These are phyloP conservation scores for Tigriopus japonicus DNA, from an alignment of 1,140 invertebrate species.

Conservation along the genomic window DNA sequence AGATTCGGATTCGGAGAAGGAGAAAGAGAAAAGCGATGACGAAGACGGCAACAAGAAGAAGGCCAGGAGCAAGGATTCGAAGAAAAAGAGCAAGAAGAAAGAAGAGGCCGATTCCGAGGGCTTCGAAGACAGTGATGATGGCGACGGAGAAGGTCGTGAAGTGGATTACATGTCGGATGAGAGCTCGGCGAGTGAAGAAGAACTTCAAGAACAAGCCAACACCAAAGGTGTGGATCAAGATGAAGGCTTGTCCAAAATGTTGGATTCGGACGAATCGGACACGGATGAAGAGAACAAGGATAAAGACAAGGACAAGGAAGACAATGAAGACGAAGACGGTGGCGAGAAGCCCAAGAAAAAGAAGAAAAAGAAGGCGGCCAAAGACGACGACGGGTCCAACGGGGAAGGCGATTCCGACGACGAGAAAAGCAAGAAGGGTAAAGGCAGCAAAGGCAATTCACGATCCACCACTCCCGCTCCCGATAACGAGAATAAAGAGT, in stretches of 20 bases:
- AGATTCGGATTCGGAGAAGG: slow-evolving; percentile 32
- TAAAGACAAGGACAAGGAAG: slow-evolving; percentile 26
- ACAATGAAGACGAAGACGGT: slow-evolving; percentile 31
- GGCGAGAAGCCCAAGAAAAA: slow-evolving; percentile 36
- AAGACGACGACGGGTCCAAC: neutral
- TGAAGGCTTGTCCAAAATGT: slow-evolving; percentile 60
- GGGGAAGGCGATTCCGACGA: too few relatives aligned
- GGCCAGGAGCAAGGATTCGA: slow-evolving; percentile 27
- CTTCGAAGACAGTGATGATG: slow-evolving; percentile 87
- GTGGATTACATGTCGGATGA: slow-evolving; percentile 34
- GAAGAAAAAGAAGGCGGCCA: slow-evolving; percentile 19
- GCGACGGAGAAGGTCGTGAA: slow-evolving; percentile 82
- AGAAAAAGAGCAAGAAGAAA: slow-evolving; percentile 52
- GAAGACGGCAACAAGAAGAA: slow-evolving; percentile 20
- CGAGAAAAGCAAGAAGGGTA: slow-evolving; percentile 16
- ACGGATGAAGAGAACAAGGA: slow-evolving; percentile 46
- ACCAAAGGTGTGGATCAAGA: slow-evolving; percentile 42
- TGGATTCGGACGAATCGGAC: slow-evolving; percentile 73
- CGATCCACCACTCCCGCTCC: slow-evolving; percentile 38
- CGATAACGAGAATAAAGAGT: slow-evolving; percentile 5
- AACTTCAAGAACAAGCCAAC: slow-evolving; percentile 57
- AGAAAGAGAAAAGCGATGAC: slow-evolving; percentile 17
- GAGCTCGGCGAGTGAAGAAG: slow-evolving; percentile 27
- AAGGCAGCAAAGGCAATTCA: slow-evolving; percentile 35
- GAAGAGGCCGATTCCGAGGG: slow-evolving; percentile 58